Evolutionary conservation across 2,113 vertebrate genomes (phyloP), one percentile per base, ranked within the genome.

Genomic region (Callorhinus ursinus): DNA sequence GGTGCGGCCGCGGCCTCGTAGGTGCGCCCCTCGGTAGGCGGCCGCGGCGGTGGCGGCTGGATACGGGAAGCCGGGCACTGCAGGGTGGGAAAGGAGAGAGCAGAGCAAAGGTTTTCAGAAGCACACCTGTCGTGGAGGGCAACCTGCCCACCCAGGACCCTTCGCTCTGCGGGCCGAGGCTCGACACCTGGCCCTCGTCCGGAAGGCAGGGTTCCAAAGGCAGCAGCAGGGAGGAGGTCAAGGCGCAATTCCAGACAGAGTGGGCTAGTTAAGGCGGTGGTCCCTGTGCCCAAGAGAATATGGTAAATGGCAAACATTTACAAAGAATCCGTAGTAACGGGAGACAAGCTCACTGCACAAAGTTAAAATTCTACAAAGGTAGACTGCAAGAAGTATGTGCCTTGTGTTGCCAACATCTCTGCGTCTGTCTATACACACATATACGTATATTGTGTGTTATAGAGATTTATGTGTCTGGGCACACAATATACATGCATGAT

Each of bases 11-110:
- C 99, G 99, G 96, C 99, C 99, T 98, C 99, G 98, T 98, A 99
- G 99, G 88, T 99, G 99, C 21, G 99, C 99, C 95, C 99, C 99
- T 99, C 99, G 99, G 99, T 99, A 99, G 0, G 99, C 99, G 26
- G 99, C 99, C 15, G 99, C 99, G 0, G 99, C 99, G 7, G 99
- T 99, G 24, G 99, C 99, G 46, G 99, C 99, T 98, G 99, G 99
- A 98, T 99, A 99, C 31, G 99, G 99, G 98, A 99, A 99, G 98
- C 99, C 99, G 97, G 99, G 99, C 98, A 99, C 99, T 99, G 98
- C 0, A 11, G 81, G 90, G 8, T 0, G 33, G 90, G 53, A 94
- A 14, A 94, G 28, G n/a, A 92, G 74, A 97, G 24, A 46, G 15
- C 49, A 63, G 31, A 76, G 69, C 10, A 1, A 7, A 49, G n/a